phyloP scores from a whole-genome alignment of 2,113 vertebrate species.

The Lycaon pictus region DNA sequence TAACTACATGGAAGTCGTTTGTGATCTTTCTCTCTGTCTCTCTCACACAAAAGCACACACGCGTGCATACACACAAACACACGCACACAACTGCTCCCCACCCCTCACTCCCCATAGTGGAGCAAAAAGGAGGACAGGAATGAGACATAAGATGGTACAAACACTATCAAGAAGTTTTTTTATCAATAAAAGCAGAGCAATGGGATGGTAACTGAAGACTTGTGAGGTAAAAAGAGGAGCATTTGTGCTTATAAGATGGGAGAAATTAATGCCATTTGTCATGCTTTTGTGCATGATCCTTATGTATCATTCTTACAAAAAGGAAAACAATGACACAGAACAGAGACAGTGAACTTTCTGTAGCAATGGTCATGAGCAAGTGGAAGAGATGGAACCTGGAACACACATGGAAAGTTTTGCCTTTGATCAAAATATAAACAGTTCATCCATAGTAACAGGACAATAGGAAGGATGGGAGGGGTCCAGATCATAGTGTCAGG shows the following conservation, averaged over 20 bases:
- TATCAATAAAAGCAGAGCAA: neutral
- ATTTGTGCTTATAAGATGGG: neutral
- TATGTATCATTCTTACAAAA: neutral
- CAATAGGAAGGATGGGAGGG: no score
- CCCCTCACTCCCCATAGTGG: neutral
- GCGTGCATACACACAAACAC: no score
- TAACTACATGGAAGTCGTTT: neutral
- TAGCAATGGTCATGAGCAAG: neutral
- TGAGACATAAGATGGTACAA: neutral
- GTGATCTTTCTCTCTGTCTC: neutral
- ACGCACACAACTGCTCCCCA: neutral
- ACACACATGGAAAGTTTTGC: neutral
- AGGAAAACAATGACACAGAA: neutral
- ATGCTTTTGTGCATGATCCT: neutral
- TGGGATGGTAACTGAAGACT: neutral
- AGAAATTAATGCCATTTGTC: neutral
- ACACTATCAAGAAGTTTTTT: neutral
- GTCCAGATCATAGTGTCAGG: no score
- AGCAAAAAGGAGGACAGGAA: neutral
- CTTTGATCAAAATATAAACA: neutral
- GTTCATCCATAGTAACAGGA: neutral
- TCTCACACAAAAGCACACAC: neutral
- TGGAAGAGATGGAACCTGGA: neutral
- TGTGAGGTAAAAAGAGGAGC: neutral
- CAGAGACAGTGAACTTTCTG: neutral